Percentiles rank a stretch among this genome's conserved stretches.
phyloP scores from a whole-genome alignment of 2,797 vertebrate species.

The Clarias laeviceps region DNA sequence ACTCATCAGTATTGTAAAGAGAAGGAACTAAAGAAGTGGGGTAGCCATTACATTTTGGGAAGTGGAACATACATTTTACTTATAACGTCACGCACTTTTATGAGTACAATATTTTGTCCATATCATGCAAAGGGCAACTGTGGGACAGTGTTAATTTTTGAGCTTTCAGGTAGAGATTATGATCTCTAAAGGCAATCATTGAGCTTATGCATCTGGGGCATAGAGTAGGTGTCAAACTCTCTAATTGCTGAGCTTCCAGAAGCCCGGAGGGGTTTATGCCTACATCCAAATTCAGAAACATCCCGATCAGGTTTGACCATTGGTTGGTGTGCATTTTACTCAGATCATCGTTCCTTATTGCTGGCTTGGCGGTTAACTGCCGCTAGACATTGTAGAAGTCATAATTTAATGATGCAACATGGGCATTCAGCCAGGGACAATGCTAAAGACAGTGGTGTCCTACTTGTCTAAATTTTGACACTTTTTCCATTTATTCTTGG shows the following conservation, averaged over 20 bases:
- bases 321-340: neutral
- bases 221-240: neutral
- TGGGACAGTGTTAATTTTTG: neutral
- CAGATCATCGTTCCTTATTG: neutral
- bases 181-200: neutral
- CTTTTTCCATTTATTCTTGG: neutral
- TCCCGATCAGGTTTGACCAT: neutral
- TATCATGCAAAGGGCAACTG: neutral
- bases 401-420: neutral
- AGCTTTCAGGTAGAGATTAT: neutral
- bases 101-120: neutral
- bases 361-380: neutral
- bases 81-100: neutral
- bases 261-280: neutral
- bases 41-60: neutral
- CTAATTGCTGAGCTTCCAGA: constrained; percentile 6
- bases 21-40: neutral
- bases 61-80: neutral
- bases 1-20: neutral
- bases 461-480: neutral
- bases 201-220: neutral
- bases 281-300: neutral
- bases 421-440: neutral
- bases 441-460: neutral
- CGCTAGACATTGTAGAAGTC: neutral